Base-by-base conservation (phyloP, 2,113 vertebrate genomes). In the Mustela lutreola region DNA sequence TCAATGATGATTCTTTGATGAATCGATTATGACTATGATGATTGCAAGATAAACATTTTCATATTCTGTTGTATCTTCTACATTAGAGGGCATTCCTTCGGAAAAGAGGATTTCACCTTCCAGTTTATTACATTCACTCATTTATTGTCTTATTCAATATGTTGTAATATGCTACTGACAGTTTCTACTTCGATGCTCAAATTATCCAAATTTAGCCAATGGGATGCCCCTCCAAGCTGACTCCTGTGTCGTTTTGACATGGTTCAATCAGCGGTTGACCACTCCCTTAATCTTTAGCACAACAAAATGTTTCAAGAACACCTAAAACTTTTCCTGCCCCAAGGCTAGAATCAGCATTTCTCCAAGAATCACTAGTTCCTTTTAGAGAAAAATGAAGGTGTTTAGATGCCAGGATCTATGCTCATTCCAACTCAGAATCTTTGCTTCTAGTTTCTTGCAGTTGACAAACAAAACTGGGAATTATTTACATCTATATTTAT, bases 341-440 rank as follows among this genome's bases (percentile, higher is more conserved):
- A 62, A 75, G 26, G 26, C 39, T 89, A 82, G 39, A 89, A 85
- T 92, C 28, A 84, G 16, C 33, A 92, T 89, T 96, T 95, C 12
- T 67, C 33, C 10, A 67, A 92, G 16, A 75, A 75, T 80, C 21
- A 82, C 16, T 33, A 45, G 22, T 60, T 95, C 11, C 21, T 89
- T 73, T 80, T 31, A 90, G 26, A 67, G 11, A 85, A 92, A 91
- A 63, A 62, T 76, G n/a, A 87, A 93, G 14, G 6, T 53, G 50
- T 90, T 95, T 81, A 62, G 11, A 76, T 70, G 12, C 21, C 31
- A 70, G 39, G 28, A 81, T 75, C 48, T 89, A 58, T 28, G 19
- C 19, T 89, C 26, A n/a, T 80, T 96, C 50, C 70, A 83, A 22
- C 48, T 18, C 39, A 42, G 8, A 33, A 79, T 39, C 28, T 31